phyloP scores from a whole-genome alignment of 1,140 invertebrate genomes.

The Drosophila mayri region DNA sequence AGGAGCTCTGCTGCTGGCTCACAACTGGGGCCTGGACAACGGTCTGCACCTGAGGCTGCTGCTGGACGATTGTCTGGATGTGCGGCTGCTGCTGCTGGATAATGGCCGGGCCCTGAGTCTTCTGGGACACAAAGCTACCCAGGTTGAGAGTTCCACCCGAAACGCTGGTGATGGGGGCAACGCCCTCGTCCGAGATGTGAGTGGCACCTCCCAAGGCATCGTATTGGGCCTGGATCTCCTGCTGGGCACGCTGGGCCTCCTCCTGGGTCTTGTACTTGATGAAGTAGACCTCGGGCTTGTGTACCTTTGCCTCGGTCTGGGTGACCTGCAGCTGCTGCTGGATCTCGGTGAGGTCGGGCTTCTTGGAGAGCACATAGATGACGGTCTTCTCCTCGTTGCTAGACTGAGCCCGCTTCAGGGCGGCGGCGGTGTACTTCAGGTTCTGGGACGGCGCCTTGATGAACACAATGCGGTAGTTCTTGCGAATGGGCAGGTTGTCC shows the following conservation, averaged over 20 bases:
- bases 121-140: slow-evolving; percentile 55
- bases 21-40: slow-evolving; percentile 33
- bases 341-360: slow-evolving; percentile 76
- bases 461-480: slow-evolving; percentile 95
- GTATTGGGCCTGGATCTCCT: slow-evolving; percentile 83
- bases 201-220: slow-evolving; percentile 80
- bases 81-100: slow-evolving; percentile 31
- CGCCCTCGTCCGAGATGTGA: slow-evolving; percentile 79
- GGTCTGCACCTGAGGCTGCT: slow-evolving; percentile 25
- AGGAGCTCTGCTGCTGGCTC: slow-evolving; percentile 36
- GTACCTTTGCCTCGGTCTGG: slow-evolving; percentile 82
- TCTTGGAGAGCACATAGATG: slow-evolving; percentile 94
- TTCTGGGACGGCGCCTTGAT: slow-evolving; percentile 92
- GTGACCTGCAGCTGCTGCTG: slow-evolving; percentile 74
- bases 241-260: slow-evolving; percentile 84
- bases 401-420: slow-evolving; percentile 86
- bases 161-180: slow-evolving; percentile 78
- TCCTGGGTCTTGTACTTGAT: slow-evolving; percentile 90
- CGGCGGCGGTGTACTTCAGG: slow-evolving; percentile 88
- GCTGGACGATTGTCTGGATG: slow-evolving; percentile 39
- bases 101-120: slow-evolving; percentile 26
- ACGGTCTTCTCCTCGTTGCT: slow-evolving; percentile 93
- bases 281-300: slow-evolving; percentile 91
- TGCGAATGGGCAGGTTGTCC: slow-evolving; percentile 87
- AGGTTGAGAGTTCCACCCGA: slow-evolving; percentile 65